Percentiles rank a stretch among this genome's conserved stretches.
Evolutionary conservation across 2,888 invertebrate genomes (phyloP).

Genomic region (Cephonodes hylas): DNA sequence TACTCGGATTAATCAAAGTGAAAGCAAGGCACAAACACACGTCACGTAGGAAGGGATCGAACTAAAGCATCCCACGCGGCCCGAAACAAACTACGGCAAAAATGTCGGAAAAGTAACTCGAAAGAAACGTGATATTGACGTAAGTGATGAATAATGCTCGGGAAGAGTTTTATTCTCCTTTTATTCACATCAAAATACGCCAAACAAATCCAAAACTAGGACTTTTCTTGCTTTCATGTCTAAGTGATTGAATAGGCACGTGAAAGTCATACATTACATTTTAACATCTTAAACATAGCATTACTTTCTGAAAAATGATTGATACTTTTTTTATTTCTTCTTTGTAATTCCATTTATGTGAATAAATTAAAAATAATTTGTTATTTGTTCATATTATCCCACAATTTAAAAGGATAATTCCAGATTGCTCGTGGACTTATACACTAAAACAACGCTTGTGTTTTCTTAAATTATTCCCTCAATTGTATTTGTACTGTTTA

Average conservation of each 20-base stretch:
- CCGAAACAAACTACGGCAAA: neutral
- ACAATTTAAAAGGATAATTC: no score
- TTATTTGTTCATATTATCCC: no score
- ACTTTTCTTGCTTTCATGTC: neutral
- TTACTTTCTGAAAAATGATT: no score
- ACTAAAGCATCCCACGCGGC: neutral
- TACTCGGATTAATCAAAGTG: neutral
- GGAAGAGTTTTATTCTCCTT: neutral
- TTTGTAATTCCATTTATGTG: no score
- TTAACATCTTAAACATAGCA: no score
- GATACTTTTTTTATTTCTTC: no score
- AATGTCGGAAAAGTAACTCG: neutral
- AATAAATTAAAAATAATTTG: no score
- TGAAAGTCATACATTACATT: no score
- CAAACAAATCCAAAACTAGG: neutral
- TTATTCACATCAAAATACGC: neutral
- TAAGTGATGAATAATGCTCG: neutral
- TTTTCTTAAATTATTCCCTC: no score
- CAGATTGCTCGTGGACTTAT: no score
- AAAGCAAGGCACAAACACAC: neutral
- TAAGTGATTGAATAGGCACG: neutral
- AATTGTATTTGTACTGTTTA: no score
- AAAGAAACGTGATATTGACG: neutral
- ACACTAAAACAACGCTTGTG: no score
- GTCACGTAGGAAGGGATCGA: neutral